These are phyloP conservation scores for Tadarida brasiliensis DNA, from an alignment of 2,797 vertebrate genomes.

Conservation along the genomic window DNA sequence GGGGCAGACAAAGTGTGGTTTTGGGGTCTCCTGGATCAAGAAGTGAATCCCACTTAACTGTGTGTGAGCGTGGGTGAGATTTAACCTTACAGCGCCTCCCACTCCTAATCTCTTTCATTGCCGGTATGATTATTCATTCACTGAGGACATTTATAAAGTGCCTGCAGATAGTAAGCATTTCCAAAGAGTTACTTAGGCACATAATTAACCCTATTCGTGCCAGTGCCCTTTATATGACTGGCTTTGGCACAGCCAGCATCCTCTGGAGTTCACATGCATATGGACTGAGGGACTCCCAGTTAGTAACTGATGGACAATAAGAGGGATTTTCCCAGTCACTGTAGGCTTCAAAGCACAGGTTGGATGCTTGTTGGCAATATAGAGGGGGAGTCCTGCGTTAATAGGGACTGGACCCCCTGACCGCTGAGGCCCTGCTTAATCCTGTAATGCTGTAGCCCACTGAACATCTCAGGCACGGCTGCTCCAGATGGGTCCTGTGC, in stretches of 20 bases:
- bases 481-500: neutral
- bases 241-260: neutral
- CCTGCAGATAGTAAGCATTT: neutral
- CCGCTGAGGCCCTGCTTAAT: neutral
- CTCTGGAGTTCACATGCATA: neutral
- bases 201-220: neutral
- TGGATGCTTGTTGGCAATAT: neutral
- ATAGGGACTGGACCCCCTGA: neutral
- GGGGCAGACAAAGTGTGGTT: neutral
- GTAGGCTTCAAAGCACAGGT: neutral
- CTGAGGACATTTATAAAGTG: neutral
- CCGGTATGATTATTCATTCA: neutral
- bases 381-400: neutral
- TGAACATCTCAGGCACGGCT: too few species aligned
- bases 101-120: neutral
- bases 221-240: neutral
- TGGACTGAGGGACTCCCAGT: neutral
- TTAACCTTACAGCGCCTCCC: neutral
- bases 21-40: neutral
- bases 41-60: neutral
- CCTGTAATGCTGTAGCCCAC: neutral
- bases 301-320: neutral
- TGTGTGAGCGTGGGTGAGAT: neutral
- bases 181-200: neutral
- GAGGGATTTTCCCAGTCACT: neutral